Evolutionary conservation across 2,888 invertebrate genomes (phyloP), one percentile per base, ranked within the genome.

Genomic region (Alloscopus bannaensis): DNA sequence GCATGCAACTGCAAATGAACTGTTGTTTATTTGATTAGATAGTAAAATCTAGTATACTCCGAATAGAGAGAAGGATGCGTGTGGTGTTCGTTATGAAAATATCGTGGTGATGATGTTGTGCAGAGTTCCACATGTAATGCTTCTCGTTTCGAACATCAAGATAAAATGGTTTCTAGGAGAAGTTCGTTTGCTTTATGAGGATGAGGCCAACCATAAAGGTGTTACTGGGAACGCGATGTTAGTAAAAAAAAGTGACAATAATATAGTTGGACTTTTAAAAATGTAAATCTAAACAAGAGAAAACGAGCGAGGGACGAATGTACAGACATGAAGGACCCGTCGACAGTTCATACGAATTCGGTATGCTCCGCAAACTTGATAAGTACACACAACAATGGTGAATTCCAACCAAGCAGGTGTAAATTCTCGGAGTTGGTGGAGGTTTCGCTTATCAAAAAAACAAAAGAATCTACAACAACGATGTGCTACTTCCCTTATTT

Each of bases 21-120:
- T 73, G 73, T 64, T 72, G 62, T 72, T 73, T 73, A 73, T 73
- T 73, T 73, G 73, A 73, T 65, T 73, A 65, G 73, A 65, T 59
- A 45, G 47, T 65, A 57, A 72, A 70, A 71, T n/a, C n/a, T 66
- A 31, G 52, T 20, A 29, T 31, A 20, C 24, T 20, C n/a, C n/a
- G 24, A 11, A 52, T 52, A 8, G 36, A 36, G 36, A 13, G 36
- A 36, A 18, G n/a, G 47, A 47, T 64, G 42, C 20, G 13, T 47
- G 28, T 52, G 22, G 1, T 52, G 22, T 24, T 20, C 2, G 2
- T 26, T 13, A 42, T 45, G 50, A 42, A 64, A 4, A 64, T 45
- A 64, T 45, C 26, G 42, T n/a, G n/a, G 55, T 40, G n/a, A 18
- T 36, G 36, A 52, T 22, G 36, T 20, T 24, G 68, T 65, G 47